Evolutionary conservation across 1,140 invertebrate species (phyloP).

Genomic region (Drosophila ambigua): DNA sequence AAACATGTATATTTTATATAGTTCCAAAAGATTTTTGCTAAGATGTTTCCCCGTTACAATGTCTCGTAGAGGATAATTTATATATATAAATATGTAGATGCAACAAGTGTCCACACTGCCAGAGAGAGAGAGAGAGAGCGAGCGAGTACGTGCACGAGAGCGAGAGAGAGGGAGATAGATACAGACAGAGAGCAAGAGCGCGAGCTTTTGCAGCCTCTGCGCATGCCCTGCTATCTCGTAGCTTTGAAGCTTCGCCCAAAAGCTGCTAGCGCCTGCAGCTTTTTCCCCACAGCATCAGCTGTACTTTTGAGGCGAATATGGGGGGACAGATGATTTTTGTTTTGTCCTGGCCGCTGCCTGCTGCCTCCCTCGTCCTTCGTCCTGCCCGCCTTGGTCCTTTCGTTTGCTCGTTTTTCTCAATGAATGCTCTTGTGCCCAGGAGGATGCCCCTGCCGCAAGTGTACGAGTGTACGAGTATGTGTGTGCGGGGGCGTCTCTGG

Average conservation of each 20-base stretch:
- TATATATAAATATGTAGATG: neutral
- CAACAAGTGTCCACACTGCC: constrained; percentile 52
- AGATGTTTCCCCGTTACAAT: too few relatives aligned
- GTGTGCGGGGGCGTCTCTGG: constrained; percentile 10
- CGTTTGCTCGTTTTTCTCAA: constrained; percentile 46
- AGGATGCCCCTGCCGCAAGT: constrained; percentile 16
- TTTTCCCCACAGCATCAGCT: constrained; percentile 64
- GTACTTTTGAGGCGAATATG: constrained; percentile 60
- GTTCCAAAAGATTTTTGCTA: too few relatives aligned
- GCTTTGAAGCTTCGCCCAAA: constrained; percentile 26
- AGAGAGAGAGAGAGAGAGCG: neutral
- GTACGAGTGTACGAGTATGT: too few relatives aligned
- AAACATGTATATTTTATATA: too few relatives aligned
- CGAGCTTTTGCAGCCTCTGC: constrained; percentile 42
- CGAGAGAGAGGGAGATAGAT: neutral
- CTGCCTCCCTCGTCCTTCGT: neutral
- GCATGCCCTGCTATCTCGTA: constrained; percentile 9
- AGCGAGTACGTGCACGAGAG: too few relatives aligned
- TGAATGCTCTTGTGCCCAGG: constrained; percentile 44
- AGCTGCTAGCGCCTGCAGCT: constrained; percentile 4
- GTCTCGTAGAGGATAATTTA: too few relatives aligned
- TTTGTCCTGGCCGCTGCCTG: constrained; percentile 35
- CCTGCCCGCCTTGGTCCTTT: neutral
- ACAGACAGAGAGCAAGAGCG: too few relatives aligned
- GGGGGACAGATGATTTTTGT: constrained; percentile 71